phyloP scores from a whole-genome alignment of 2,797 vertebrate genomes.

The Denticeps clupeoides region DNA sequence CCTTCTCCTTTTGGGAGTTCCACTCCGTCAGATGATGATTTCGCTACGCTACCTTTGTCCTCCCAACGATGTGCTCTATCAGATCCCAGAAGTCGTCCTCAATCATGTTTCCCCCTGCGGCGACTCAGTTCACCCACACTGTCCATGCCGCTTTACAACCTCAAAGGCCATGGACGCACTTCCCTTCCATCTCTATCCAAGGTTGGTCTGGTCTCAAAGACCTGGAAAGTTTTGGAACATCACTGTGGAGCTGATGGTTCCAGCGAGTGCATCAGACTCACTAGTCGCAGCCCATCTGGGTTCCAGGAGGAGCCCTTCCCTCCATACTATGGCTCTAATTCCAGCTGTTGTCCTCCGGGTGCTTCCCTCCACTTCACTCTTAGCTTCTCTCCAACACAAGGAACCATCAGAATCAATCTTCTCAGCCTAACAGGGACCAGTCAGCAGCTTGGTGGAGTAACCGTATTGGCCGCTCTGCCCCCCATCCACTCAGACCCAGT shows the following conservation, averaged over 20 bases:
- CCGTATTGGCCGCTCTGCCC: slow-evolving; percentile 49
- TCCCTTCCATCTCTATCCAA: slow-evolving; percentile 52
- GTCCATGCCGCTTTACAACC: slow-evolving; percentile 34
- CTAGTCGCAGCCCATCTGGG: slow-evolving; percentile 7
- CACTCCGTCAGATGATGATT: slow-evolving; percentile 34
- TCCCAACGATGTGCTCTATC: slow-evolving; percentile 11
- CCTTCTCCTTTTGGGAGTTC: slow-evolving; percentile 40
- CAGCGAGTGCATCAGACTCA: slow-evolving; percentile 43
- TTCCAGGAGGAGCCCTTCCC: slow-evolving; percentile 39
- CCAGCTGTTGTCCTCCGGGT: slow-evolving; percentile 18
- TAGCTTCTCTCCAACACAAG: slow-evolving; percentile 48
- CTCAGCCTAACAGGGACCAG: slow-evolving; percentile 42
- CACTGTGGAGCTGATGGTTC: slow-evolving; percentile 41
- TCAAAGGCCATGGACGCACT: slow-evolving; percentile 33
- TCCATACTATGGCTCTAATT: slow-evolving; percentile 40
- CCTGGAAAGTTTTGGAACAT: slow-evolving; percentile 43
- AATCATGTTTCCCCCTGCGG: slow-evolving; percentile 43
- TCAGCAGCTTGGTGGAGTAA: slow-evolving; percentile 46
- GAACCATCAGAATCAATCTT: slow-evolving; percentile 45
- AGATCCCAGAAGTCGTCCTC: too few relatives aligned
- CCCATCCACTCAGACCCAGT: slow-evolving; percentile 48
- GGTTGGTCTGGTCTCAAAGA: slow-evolving; percentile 44
- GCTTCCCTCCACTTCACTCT: slow-evolving; percentile 57
- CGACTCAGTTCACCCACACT: slow-evolving; percentile 40
- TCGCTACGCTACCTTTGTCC: slow-evolving; percentile 13